These are phyloP conservation scores for Trachelus troglodyta DNA, from an alignment of 2,888 invertebrate genomes.

Conservation along the genomic window DNA sequence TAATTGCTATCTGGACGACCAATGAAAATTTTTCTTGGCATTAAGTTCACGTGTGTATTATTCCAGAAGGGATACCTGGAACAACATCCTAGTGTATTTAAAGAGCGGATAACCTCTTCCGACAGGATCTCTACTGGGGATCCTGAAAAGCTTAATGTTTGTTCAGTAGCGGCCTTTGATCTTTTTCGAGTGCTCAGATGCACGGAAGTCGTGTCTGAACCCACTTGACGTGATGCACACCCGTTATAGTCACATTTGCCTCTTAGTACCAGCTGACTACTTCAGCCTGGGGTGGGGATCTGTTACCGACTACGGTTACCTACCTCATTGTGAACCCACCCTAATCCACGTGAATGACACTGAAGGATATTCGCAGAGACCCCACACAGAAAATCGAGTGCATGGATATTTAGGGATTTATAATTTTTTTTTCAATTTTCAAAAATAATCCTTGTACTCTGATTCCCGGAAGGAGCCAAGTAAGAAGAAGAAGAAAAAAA, in stretches of 20 bases:
- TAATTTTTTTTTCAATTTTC: neutral
- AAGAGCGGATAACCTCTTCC: neutral
- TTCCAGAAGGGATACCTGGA: neutral
- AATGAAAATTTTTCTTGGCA: neutral
- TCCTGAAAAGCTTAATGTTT: conserved; percentile 24
- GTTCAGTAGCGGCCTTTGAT: conserved; percentile 29
- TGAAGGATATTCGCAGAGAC: neutral
- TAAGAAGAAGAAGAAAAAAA: neutral
- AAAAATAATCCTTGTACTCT: neutral
- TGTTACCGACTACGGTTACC: neutral
- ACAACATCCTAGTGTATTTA: neutral
- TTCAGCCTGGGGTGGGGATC: neutral
- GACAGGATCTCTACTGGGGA: conserved; percentile 1
- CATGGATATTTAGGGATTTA: neutral
- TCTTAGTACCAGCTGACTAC: neutral
- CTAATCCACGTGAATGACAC: neutral
- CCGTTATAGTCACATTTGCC: neutral
- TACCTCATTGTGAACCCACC: neutral
- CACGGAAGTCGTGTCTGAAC: conserved; percentile 1
- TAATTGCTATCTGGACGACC: neutral
- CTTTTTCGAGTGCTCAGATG: conserved; percentile 19
- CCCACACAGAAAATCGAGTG: neutral
- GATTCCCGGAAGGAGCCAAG: neutral
- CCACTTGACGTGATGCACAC: conserved; percentile 7
- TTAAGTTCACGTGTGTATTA: neutral